phyloP scores from a whole-genome alignment of 2,113 vertebrate genomes.

The Pionites leucogaster region DNA sequence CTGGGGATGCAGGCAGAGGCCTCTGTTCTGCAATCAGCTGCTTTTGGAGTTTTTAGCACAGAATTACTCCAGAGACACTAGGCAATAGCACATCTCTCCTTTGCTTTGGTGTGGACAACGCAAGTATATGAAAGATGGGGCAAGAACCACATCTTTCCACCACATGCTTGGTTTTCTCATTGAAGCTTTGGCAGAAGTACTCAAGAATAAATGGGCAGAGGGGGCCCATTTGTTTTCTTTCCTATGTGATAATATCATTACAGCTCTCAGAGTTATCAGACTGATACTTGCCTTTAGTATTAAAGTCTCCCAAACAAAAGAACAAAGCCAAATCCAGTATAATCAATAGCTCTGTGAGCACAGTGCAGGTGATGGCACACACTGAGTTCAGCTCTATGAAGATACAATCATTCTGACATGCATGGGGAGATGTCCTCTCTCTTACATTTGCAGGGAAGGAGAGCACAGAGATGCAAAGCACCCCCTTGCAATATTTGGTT shows the following conservation, averaged over 20 bases:
- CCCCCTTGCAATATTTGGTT: background rate
- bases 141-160: background rate
- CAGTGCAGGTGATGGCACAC: too few relatives aligned
- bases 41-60: background rate
- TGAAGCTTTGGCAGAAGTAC: background rate
- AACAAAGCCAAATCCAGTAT: background rate
- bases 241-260: background rate
- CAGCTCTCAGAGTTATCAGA: background rate
- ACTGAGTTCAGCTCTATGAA: background rate
- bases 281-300: background rate
- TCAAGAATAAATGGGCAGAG: background rate
- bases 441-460: background rate
- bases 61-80: background rate
- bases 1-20: background rate
- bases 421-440: background rate
- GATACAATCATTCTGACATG: background rate
- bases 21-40: background rate
- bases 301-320: background rate
- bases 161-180: background rate
- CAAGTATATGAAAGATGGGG: background rate
- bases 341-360: background rate
- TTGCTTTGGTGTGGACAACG: background rate
- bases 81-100: background rate
- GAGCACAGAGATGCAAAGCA: background rate
- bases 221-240: background rate